These are phyloP conservation scores for Phorcus lineatus DNA, from an alignment of 2,888 invertebrate species.

Conservation along the genomic window DNA sequence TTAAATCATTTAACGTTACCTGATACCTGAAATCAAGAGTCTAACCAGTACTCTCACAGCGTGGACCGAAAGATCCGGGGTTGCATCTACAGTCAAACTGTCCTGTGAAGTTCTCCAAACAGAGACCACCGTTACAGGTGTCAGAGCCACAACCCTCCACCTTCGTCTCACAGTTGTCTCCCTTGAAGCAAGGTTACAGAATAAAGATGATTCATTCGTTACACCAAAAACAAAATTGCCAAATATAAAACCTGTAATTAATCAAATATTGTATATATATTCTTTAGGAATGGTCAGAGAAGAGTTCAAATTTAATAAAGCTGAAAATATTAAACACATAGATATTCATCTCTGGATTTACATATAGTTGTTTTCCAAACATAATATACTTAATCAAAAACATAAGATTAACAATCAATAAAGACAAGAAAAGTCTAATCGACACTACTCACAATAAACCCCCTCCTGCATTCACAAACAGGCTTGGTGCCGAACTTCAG, in stretches of 20 bases:
- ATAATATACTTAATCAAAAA: too few species aligned
- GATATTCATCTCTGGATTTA: too few species aligned
- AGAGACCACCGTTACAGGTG: slow-evolving; percentile 94
- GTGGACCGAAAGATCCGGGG: slow-evolving; percentile 80
- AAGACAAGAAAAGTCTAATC: background rate
- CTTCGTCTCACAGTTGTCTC: slow-evolving; percentile 92
- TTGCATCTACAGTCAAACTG: slow-evolving; percentile 82
- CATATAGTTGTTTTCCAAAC: too few species aligned
- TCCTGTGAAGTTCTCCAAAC: slow-evolving; percentile 88
- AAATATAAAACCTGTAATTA: too few species aligned
- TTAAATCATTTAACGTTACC: background rate
- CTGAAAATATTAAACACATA: too few species aligned
- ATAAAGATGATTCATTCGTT: background rate
- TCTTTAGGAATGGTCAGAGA: too few species aligned
- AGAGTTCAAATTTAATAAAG: too few species aligned
- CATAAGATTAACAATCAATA: background rate
- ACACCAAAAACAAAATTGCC: background rate
- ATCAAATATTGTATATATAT: too few species aligned
- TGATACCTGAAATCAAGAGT: background rate
- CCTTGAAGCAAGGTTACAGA: slow-evolving; percentile 70
- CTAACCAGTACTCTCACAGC: slow-evolving; percentile 85
- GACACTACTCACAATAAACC: slow-evolving; percentile 32
- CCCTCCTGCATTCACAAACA: slow-evolving; percentile 37
- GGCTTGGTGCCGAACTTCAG: slow-evolving; percentile 28
- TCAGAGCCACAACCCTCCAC: slow-evolving; percentile 91